Evolutionary conservation across 1,140 invertebrate species (phyloP).

Genomic region (Tetraneura akinire): DNA sequence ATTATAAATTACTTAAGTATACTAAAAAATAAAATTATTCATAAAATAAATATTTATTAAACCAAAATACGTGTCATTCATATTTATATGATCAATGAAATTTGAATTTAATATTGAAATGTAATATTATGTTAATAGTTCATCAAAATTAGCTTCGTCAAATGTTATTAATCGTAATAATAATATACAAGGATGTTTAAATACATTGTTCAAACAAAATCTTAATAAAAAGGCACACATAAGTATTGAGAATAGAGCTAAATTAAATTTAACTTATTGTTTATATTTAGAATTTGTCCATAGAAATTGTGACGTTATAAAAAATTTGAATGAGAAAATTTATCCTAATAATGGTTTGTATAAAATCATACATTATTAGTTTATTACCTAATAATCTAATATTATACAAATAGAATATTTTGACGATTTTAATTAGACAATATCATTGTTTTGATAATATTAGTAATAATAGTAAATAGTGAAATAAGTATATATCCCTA

Average conservation of each 20-base stretch:
- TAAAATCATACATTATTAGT: background rate
- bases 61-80: background rate
- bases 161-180: background rate
- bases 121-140: background rate
- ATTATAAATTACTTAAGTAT: too few species aligned
- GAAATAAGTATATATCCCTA: too few species aligned
- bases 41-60: background rate
- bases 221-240: background rate
- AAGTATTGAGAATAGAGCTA: background rate
- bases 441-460: too few species aligned
- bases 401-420: too few species aligned
- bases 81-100: background rate
- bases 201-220: background rate
- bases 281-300: background rate
- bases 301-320: background rate
- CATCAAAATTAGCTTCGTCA: too few species aligned
- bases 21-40: background rate
- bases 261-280: slow-evolving; percentile 14
- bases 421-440: too few species aligned
- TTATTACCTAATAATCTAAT: too few species aligned
- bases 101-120: background rate
- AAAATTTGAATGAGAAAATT: background rate
- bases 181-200: background rate
- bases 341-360: background rate
- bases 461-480: too few species aligned